Evolutionary conservation across 2,888 invertebrate genomes (phyloP).

Genomic region (Malthinus flaveolus): DNA sequence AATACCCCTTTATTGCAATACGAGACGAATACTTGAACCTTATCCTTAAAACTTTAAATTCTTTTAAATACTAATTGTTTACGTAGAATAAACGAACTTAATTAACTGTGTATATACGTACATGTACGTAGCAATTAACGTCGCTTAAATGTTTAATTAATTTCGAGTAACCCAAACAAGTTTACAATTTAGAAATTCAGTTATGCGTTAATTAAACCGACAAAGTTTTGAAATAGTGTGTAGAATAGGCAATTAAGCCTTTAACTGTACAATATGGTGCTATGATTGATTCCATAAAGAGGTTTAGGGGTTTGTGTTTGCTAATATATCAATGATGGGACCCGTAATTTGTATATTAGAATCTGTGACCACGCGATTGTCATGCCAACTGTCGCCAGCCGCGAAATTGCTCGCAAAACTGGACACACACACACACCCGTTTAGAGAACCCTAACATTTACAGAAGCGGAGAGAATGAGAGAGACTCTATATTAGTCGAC

Average conservation of each 20-base stretch:
- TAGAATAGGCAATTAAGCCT: slow-evolving; percentile 35
- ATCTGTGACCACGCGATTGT: slow-evolving; percentile 39
- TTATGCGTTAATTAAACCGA: slow-evolving; percentile 28
- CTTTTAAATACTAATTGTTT: too few relatives aligned
- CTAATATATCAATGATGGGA: slow-evolving; percentile 39
- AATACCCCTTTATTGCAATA: slow-evolving; percentile 16
- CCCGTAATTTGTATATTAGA: slow-evolving; percentile 40
- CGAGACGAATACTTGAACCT: slow-evolving; percentile 9
- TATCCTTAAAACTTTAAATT: not conserved
- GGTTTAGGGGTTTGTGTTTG: slow-evolving; percentile 31
- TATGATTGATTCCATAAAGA: slow-evolving; percentile 37
- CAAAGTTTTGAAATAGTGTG: slow-evolving; percentile 32
- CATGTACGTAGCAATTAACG: not conserved
- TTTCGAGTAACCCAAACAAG: not conserved
- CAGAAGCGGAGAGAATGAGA: too few relatives aligned
- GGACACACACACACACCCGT: slow-evolving; percentile 27
- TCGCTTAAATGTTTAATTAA: slow-evolving; percentile 4
- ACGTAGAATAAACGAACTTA: too few relatives aligned
- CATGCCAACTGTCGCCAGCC: slow-evolving; percentile 39
- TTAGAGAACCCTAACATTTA: too few relatives aligned
- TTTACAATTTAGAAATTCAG: slow-evolving; percentile 1
- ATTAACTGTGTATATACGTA: not conserved
- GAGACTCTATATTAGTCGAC: not conserved
- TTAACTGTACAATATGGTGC: slow-evolving; percentile 35
- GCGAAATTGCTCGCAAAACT: slow-evolving; percentile 34